Percentiles rank a stretch among this genome's conserved stretches.
Evolutionary conservation across 2,888 invertebrate species (phyloP).

Genomic region (Ochropleura plecta): DNA sequence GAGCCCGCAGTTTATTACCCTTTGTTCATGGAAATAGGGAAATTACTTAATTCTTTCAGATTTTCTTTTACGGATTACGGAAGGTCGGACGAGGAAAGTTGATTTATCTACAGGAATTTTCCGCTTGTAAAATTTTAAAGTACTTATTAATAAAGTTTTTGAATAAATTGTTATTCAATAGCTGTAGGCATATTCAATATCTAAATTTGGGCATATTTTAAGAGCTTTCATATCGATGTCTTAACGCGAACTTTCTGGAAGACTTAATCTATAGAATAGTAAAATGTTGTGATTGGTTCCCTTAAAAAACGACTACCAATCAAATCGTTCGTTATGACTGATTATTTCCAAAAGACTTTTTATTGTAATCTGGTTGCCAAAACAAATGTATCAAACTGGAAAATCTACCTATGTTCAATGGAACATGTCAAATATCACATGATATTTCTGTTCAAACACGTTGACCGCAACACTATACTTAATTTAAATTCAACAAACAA

Average conservation of each 20-base stretch:
- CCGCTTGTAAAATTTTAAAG: neutral
- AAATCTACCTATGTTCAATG: neutral
- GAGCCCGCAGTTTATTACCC: constrained; percentile 65
- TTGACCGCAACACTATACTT: constrained; percentile 42
- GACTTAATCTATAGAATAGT: neutral
- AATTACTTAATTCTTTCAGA: constrained; percentile 60
- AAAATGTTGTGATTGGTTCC: neutral
- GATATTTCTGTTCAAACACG: constrained; percentile 33
- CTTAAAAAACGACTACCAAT: neutral
- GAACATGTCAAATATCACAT: constrained; percentile 2
- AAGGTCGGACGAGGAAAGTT: constrained; percentile 28
- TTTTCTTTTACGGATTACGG: constrained; percentile 43
- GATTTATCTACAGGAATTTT: constrained; percentile 13
- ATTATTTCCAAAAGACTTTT: neutral
- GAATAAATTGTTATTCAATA: neutral
- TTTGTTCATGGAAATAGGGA: constrained; percentile 61
- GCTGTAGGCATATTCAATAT: neutral
- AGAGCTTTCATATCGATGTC: neutral
- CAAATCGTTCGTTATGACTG: neutral
- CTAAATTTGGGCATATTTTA: neutral
- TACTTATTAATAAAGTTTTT: neutral
- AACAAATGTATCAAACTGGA: neutral
- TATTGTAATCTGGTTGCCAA: neutral
- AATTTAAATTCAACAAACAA: constrained; percentile 43
- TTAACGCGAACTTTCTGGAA: neutral